phyloP scores from a whole-genome alignment of 1,140 invertebrate genomes.

The Lysiphlebus fabarum region DNA sequence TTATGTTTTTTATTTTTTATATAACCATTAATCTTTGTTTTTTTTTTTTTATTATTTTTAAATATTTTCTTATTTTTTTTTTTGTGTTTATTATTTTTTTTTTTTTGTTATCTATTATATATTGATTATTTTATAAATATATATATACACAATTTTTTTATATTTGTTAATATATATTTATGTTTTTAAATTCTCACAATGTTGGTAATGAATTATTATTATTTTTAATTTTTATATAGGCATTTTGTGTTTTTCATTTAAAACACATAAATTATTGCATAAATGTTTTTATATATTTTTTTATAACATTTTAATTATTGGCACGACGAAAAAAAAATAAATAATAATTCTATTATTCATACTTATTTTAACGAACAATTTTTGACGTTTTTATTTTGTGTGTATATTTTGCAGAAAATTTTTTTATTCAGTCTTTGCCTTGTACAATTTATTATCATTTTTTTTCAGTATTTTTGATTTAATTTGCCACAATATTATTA shows the following conservation, averaged over 20 bases:
- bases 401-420: conserved; percentile 14
- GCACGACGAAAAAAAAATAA: conserved; percentile 28
- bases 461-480: background rate
- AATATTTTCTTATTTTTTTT: conserved; percentile 16
- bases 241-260: conserved; percentile 30
- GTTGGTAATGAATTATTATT: conserved; percentile 14
- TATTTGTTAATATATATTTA: too few species aligned
- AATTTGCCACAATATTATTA: conserved; percentile 5
- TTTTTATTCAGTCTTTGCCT: conserved; percentile 39
- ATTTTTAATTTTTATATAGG: conserved; percentile 31
- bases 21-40: conserved; percentile 23
- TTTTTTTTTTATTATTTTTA: conserved; percentile 15
- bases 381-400: conserved; percentile 36
- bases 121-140: too few species aligned
- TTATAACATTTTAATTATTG: conserved; percentile 24
- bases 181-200: too few species aligned
- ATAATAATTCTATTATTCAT: conserved; percentile 17
- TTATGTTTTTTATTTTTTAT: conserved; percentile 26
- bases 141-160: too few species aligned
- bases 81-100: conserved; percentile 6
- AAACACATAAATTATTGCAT: conserved; percentile 14
- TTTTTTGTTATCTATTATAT: too few species aligned
- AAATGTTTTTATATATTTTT: background rate
- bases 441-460: conserved; percentile 7
- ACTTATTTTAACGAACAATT: background rate